These are phyloP conservation scores for Pseudochirops cupreus DNA, from an alignment of 2,797 vertebrate genomes.

Conservation along the genomic window DNA sequence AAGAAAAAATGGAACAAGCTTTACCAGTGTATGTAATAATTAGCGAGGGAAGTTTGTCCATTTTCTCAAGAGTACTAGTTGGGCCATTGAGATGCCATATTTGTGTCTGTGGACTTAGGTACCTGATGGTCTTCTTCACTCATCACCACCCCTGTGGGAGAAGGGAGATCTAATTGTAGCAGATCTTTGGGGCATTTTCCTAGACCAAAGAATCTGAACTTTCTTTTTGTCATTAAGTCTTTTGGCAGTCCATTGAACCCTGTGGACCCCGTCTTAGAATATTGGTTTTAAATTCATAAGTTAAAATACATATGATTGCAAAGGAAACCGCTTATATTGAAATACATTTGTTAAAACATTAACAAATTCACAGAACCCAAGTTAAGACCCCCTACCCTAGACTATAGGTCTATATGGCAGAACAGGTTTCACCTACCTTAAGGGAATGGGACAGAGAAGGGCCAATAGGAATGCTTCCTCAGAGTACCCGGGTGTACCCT, in stretches of 20 bases:
- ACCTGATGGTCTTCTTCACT: not conserved
- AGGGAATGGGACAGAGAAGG: not conserved
- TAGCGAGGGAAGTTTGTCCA: not conserved
- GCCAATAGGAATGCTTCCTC: not conserved
- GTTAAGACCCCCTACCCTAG: not conserved
- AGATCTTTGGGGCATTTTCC: not conserved
- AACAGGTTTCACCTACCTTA: not conserved
- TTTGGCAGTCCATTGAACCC: not conserved
- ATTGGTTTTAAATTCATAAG: too few relatives aligned
- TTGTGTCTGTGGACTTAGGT: not conserved
- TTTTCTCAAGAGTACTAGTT: not conserved
- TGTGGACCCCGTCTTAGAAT: too few relatives aligned
- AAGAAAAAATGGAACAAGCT: not conserved
- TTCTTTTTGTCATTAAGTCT: not conserved
- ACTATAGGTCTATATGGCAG: not conserved
- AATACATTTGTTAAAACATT: not conserved
- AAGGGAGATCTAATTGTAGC: not conserved
- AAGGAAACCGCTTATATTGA: not conserved
- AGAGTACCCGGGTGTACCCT: not conserved
- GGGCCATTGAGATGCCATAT: conserved; percentile 9
- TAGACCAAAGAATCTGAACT: not conserved
- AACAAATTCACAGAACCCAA: not conserved
- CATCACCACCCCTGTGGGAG: not conserved
- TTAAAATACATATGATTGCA: not conserved
- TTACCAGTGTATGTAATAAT: not conserved